These are phyloP conservation scores for Sericinus montela DNA, from an alignment of 2,888 invertebrate species.

Conservation along the genomic window DNA sequence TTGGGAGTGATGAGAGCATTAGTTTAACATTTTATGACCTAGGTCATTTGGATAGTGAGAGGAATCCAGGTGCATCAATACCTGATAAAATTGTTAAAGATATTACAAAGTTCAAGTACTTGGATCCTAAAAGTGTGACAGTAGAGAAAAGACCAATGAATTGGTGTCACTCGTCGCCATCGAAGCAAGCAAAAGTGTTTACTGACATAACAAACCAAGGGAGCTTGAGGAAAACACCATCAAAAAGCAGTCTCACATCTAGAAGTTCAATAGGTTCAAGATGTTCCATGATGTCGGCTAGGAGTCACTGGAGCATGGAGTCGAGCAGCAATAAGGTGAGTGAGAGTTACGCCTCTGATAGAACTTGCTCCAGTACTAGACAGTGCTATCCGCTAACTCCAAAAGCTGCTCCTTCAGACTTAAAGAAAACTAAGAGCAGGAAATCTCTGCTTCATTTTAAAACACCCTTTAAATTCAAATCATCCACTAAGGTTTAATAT, in stretches of 20 bases:
- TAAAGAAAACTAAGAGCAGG: conserved; percentile 55
- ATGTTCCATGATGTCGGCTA: conserved; percentile 45
- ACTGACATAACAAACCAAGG: conserved; percentile 52
- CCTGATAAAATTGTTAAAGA: conserved; percentile 38
- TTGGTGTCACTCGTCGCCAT: conserved; percentile 62
- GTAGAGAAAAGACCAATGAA: conserved; percentile 57
- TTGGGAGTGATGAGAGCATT: conserved; percentile 72
- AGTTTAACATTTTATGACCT: conserved; percentile 71
- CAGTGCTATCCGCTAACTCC: conserved; percentile 46
- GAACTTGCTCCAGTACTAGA: conserved; percentile 42
- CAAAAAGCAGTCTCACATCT: conserved; percentile 60
- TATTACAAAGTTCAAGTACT: conserved; percentile 67
- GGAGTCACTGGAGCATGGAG: conserved; percentile 54
- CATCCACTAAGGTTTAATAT: conserved; percentile 49
- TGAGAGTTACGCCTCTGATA: conserved; percentile 42
- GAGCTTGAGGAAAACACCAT: conserved; percentile 59
- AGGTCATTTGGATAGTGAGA: conserved; percentile 48
- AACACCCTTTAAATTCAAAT: conserved; percentile 71
- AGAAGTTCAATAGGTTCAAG: conserved; percentile 51
- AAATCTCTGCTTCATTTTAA: conserved; percentile 69
- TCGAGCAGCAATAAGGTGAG: conserved; percentile 39
- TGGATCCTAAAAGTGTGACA: conserved; percentile 55
- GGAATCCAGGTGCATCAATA: conserved; percentile 41
- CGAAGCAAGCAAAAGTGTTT: conserved; percentile 61
- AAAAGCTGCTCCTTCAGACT: conserved; percentile 43